These are phyloP conservation scores for Lethenteron camtschaticum DNA, from an alignment of 2,113 vertebrate genomes.

Conservation along the genomic window DNA sequence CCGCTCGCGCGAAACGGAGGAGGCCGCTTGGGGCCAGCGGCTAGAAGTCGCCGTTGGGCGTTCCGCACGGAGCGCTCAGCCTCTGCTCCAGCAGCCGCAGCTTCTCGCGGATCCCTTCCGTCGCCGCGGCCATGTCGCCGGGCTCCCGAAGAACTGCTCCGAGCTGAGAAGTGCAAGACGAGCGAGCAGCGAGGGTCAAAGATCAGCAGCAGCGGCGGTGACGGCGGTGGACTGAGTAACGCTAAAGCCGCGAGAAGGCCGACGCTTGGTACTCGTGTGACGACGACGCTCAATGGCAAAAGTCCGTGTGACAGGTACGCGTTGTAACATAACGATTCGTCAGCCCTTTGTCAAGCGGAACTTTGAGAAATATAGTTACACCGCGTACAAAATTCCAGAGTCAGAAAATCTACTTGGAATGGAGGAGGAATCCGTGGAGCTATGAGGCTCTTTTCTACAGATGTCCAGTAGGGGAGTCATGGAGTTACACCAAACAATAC, in stretches of 20 bases:
- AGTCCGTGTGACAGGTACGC: not conserved
- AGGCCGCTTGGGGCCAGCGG: too few species aligned
- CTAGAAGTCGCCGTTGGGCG: too few species aligned
- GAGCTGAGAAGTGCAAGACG: slow-evolving; percentile 27
- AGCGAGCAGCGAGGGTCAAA: not conserved
- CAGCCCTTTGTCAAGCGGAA: too few species aligned
- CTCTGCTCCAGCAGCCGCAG: slow-evolving; percentile 34
- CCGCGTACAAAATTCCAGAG: too few species aligned
- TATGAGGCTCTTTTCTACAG: too few species aligned
- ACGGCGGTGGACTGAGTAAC: not conserved
- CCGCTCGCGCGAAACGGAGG: too few species aligned
- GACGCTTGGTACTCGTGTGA: not conserved
- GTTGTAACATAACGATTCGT: not conserved
- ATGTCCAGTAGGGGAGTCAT: too few species aligned
- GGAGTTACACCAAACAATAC: too few species aligned
- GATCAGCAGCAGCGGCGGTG: not conserved
- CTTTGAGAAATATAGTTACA: too few species aligned
- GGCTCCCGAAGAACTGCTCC: slow-evolving; percentile 81
- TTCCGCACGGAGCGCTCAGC: too few species aligned
- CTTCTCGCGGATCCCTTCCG: slow-evolving; percentile 67
- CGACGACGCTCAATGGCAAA: not conserved
- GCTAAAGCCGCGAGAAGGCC: not conserved
- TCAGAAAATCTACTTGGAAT: too few species aligned
- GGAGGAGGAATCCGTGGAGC: too few species aligned
- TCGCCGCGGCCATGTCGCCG: slow-evolving; percentile 60